These are phyloP conservation scores for Aleiodes sp. DNA, from an alignment of 1,140 invertebrate genomes.

Conservation along the genomic window DNA sequence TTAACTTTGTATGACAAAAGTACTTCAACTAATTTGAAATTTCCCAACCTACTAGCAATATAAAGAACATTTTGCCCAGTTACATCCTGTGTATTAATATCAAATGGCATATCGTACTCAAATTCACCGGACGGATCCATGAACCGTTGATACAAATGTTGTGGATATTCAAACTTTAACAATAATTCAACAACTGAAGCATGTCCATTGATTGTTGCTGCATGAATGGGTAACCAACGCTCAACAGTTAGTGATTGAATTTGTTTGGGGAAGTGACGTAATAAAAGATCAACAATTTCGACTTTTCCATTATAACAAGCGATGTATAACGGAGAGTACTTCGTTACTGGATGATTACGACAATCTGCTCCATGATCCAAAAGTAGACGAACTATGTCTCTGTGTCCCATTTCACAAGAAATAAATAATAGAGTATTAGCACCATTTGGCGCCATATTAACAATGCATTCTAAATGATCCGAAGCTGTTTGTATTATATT, in stretches of 20 bases:
- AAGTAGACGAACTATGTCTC: slow-evolving; percentile 81
- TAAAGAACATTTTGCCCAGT: slow-evolving; percentile 91
- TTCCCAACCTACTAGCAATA: slow-evolving; percentile 85
- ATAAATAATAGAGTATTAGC: slow-evolving; percentile 87
- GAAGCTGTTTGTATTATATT: slow-evolving; percentile 74
- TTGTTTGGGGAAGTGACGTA: slow-evolving; percentile 76
- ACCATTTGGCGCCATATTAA: slow-evolving; percentile 87
- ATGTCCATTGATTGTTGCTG: slow-evolving; percentile 90
- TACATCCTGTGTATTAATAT: slow-evolving; percentile 89
- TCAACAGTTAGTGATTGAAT: slow-evolving; percentile 86
- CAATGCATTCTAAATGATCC: slow-evolving; percentile 74
- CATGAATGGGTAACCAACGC: slow-evolving; percentile 91
- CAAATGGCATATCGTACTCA: slow-evolving; percentile 88
- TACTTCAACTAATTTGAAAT: slow-evolving; percentile 81
- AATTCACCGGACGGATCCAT: slow-evolving; percentile 78
- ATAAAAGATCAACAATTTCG: slow-evolving; percentile 82
- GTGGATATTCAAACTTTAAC: slow-evolving; percentile 85
- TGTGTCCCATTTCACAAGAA: slow-evolving; percentile 83
- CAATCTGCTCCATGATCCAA: slow-evolving; percentile 86
- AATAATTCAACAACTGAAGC: slow-evolving; percentile 78
- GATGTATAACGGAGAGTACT: slow-evolving; percentile 92
- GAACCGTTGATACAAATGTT: slow-evolving; percentile 67
- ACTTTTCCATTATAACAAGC: slow-evolving; percentile 87
- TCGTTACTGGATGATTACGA: slow-evolving; percentile 85
- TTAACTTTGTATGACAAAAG: slow-evolving; percentile 80